These are phyloP conservation scores for Epinotia bilunana DNA, from an alignment of 2,888 invertebrate species.

Conservation along the genomic window DNA sequence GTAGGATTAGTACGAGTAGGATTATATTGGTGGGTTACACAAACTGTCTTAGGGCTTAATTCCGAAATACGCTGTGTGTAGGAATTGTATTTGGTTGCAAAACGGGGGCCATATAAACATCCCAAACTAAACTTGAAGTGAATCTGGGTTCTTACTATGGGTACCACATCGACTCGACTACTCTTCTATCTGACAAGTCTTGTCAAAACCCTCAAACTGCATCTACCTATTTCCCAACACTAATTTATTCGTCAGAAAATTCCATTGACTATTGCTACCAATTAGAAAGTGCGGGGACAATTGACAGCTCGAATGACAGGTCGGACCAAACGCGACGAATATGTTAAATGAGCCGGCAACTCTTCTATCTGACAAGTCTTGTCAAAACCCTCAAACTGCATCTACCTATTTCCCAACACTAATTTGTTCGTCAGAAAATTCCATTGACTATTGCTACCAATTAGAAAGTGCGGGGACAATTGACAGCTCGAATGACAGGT, in stretches of 20 bases:
- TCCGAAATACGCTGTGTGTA: too few species aligned
- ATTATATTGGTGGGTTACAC: too few species aligned
- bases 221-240: neutral
- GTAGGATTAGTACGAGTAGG: too few species aligned
- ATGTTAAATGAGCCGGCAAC: conserved; percentile 32
- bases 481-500: conserved; percentile 35
- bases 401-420: neutral
- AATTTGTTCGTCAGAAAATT: conserved; percentile 18
- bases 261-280: conserved; percentile 36
- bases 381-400: neutral
- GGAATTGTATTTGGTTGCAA: too few species aligned
- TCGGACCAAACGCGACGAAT: conserved; percentile 22
- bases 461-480: conserved; percentile 31
- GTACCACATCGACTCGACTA: too few species aligned
- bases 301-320: conserved; percentile 36
- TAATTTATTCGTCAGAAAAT: conserved; percentile 19
- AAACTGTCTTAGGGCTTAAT: too few species aligned
- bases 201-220: neutral
- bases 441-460: conserved; percentile 38
- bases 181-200: too few species aligned
- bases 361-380: neutral
- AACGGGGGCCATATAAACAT: too few species aligned
- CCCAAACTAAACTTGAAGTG: too few species aligned
- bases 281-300: conserved; percentile 31
- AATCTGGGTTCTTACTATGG: too few species aligned